Evolutionary conservation across 2,797 vertebrate genomes (phyloP).

Genomic region (Psittacula echo): DNA sequence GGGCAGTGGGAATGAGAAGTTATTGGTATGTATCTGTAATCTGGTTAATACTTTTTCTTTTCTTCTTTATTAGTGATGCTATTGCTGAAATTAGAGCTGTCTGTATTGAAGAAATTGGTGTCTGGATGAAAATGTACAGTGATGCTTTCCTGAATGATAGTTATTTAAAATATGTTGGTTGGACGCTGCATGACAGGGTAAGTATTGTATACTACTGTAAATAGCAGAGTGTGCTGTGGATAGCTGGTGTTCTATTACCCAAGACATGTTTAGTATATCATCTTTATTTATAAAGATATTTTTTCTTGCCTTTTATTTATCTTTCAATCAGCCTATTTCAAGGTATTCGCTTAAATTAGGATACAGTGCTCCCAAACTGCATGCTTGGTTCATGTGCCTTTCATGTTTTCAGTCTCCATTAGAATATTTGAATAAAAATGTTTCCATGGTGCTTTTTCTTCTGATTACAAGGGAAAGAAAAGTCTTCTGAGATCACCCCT

Average conservation of each 20-base stretch:
- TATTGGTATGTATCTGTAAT: not conserved
- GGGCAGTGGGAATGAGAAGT: not conserved
- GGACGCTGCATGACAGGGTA: constrained; percentile 98
- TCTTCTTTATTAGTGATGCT: constrained; percentile 85
- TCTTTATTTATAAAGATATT: not conserved
- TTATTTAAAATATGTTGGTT: constrained; percentile 98
- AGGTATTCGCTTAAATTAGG: not conserved
- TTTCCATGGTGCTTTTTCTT: not conserved
- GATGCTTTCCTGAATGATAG: constrained; percentile 99
- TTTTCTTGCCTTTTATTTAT: not conserved
- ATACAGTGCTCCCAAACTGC: not conserved
- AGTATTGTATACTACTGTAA: constrained; percentile 61
- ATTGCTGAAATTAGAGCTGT: constrained; percentile 99
- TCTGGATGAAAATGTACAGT: constrained; percentile 99
- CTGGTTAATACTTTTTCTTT: not conserved
- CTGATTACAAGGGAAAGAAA: not conserved
- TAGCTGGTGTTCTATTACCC: not conserved
- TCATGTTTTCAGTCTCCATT: not conserved
- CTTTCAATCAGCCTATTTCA: not conserved
- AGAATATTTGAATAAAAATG: not conserved
- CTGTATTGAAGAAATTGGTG: constrained; percentile 99
- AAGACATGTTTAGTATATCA: not conserved
- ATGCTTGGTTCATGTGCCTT: not conserved
- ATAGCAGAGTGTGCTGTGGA: not conserved
- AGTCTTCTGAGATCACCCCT: not conserved